Evolutionary conservation across 2,888 invertebrate genomes (phyloP), one percentile per base, ranked within the genome.

Genomic region (Seladonia tumulorum): DNA sequence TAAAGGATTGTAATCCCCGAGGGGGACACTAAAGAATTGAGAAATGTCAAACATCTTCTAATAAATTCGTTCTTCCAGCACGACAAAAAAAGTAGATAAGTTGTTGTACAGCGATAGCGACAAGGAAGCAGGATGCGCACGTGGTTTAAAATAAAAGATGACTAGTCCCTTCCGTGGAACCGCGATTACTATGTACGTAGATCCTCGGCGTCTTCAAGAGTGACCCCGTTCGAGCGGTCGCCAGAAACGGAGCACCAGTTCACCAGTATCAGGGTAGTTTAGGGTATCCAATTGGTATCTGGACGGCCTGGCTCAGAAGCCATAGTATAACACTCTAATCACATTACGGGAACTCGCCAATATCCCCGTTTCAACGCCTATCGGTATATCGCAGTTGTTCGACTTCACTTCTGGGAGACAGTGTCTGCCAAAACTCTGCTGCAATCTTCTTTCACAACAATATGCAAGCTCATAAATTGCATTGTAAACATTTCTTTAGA

Each of bases 251-350:
- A 81, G 85, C 79, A 82, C 81, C 73, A 18, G 86, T 79, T 71
- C 77, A 82, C 60, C 74, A 66, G 82, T 92, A 90, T 90, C 85
- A 87, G 89, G 82, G 89, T 35, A 88, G 90, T 91, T 91, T 91
- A 89, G 92, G 87, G 88, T 85, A 88, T 89, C 88, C 87, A 80
- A 77, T 25, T 75, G 84, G 90, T 83, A 93, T 93, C 88, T 91
- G 91, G 35, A 22, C 39, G n/a, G 90, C 87, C 91, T 35, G 86
- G 89, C 91, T 92, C 89, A 88, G 93, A 93, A 93, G 91, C 93
- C 94, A 79, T 93, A 93, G 72, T 85, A 83, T 22, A 22, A 42
- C 68, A 83, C 88, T 71, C 68, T 93, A 93, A 94, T 92, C 86
- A 80, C 85, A 91, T 93, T 94, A 93, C 82, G 73, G 83, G 77